phyloP scores from a whole-genome alignment of 2,797 vertebrate genomes.

The Lerista edwardsae region DNA sequence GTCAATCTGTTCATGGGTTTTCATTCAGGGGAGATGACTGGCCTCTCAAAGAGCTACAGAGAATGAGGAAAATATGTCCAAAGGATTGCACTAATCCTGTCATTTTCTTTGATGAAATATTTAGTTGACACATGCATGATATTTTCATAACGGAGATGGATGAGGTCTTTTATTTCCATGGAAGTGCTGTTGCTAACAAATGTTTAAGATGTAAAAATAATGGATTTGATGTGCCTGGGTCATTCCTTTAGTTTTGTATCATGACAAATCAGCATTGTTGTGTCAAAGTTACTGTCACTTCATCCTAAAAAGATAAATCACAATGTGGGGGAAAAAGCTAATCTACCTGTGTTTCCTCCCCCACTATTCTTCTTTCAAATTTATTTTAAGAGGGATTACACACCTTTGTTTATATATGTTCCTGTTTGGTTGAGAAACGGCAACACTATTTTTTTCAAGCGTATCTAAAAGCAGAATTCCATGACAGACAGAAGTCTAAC shows the following conservation, averaged over 20 bases:
- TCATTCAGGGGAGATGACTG: conserved; percentile 64
- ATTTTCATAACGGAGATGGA: conserved; percentile 52
- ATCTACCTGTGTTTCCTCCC: no score
- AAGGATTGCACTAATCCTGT: conserved; percentile 44
- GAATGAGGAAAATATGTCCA: conserved; percentile 40
- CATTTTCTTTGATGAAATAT: conserved; percentile 57
- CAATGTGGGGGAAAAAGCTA: accelerated
- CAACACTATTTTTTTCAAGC: neutral
- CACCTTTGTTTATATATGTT: neutral
- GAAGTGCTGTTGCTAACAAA: conserved; percentile 41
- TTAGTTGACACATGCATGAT: conserved; percentile 48
- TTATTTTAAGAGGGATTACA: neutral
- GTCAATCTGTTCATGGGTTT: conserved; percentile 63
- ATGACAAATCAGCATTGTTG: neutral
- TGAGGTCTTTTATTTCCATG: neutral
- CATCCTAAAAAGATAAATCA: neutral
- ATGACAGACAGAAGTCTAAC: neutral
- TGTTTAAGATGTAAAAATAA: conserved; percentile 46
- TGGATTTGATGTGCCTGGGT: conserved; percentile 5
- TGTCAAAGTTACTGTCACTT: neutral
- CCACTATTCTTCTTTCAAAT: conserved; percentile 2
- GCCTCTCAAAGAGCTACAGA: conserved; percentile 52
- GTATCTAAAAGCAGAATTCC: conserved; percentile 5
- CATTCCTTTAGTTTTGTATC: conserved; percentile 32
- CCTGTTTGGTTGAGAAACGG: neutral